Conservation (phyloP, 2,113 vertebrate species). For the Calyptomena viridis region DNA sequence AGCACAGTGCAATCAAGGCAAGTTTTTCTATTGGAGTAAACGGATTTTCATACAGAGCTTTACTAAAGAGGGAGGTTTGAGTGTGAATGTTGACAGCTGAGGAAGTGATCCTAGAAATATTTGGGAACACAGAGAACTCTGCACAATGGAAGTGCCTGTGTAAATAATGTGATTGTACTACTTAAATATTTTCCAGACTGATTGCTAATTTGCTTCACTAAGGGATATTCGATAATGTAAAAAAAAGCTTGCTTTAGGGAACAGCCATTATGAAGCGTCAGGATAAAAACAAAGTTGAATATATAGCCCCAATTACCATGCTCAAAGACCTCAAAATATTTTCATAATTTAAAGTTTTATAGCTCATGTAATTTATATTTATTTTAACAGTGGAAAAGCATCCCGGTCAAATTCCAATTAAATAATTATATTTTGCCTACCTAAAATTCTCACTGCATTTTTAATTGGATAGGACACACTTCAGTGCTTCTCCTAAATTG, state of each 20-base stretch:
- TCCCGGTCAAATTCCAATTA: constrained; percentile 48
- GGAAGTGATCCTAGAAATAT: background rate
- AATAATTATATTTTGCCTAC: constrained; percentile 47
- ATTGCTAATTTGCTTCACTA: constrained; percentile 16
- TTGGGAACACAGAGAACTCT: background rate
- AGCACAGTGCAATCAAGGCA: background rate
- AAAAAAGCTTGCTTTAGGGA: constrained; percentile 12
- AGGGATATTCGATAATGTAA: constrained; percentile 7
- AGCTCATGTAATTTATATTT: constrained; percentile 28
- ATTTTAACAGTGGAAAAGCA: constrained; percentile 33
- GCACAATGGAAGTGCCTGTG: constrained; percentile 14
- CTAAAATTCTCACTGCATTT: constrained; percentile 42
- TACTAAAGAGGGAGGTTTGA: background rate
- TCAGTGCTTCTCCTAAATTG: constrained; percentile 37
- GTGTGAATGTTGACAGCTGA: background rate
- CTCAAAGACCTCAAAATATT: constrained; percentile 54
- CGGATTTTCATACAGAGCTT: constrained; percentile 2
- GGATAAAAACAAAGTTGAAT: constrained; percentile 48
- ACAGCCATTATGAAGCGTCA: constrained; percentile 37
- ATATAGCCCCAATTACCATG: constrained; percentile 46
- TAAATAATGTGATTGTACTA: constrained; percentile 40
- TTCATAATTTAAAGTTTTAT: constrained; percentile 42
- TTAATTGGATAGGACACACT: constrained; percentile 48
- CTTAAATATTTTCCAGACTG: constrained; percentile 41
- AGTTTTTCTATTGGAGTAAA: constrained; percentile 6